Percentiles rank a stretch among this genome's conserved stretches.
Evolutionary conservation across 1,140 invertebrate genomes (phyloP).

Genomic region (Acromyrmex echinatior): DNA sequence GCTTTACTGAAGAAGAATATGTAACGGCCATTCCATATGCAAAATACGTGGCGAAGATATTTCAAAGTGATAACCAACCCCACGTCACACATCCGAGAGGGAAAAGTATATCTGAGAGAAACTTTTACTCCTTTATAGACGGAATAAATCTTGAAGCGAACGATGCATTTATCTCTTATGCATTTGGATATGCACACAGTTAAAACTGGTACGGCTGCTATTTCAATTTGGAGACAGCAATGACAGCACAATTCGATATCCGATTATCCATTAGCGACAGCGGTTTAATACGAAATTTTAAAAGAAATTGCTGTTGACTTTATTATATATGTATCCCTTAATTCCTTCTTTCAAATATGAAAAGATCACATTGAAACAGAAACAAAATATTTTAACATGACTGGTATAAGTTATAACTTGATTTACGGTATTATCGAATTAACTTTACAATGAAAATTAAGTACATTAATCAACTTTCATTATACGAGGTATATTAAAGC

Average conservation of each 20-base stretch:
- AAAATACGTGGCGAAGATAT: conserved; percentile 41
- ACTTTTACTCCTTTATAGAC: conserved; percentile 5
- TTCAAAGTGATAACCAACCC: conserved; percentile 37
- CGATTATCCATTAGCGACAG: conserved; percentile 6
- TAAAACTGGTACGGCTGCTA: conserved; percentile 4
- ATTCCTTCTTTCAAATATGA: neutral
- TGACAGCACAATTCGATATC: conserved; percentile 9
- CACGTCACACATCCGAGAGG: conserved; percentile 10
- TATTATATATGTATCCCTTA: neutral
- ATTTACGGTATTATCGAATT: neutral
- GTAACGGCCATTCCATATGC: conserved; percentile 18
- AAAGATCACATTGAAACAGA: neutral
- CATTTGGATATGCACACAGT: conserved; percentile 35
- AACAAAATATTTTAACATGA: neutral
- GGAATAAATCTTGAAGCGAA: conserved; percentile 30
- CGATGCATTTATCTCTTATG: neutral
- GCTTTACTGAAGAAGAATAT: neutral
- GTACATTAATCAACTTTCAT: neutral
- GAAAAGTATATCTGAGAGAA: conserved; percentile 5
- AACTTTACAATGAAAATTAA: neutral
- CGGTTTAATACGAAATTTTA: neutral
- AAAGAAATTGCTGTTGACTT: neutral
- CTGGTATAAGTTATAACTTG: neutral
- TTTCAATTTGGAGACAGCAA: conserved; percentile 32
- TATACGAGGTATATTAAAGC: neutral